Evolutionary conservation across 2,113 vertebrate species (phyloP).

Genomic region (Spermophilus dauricus): DNA sequence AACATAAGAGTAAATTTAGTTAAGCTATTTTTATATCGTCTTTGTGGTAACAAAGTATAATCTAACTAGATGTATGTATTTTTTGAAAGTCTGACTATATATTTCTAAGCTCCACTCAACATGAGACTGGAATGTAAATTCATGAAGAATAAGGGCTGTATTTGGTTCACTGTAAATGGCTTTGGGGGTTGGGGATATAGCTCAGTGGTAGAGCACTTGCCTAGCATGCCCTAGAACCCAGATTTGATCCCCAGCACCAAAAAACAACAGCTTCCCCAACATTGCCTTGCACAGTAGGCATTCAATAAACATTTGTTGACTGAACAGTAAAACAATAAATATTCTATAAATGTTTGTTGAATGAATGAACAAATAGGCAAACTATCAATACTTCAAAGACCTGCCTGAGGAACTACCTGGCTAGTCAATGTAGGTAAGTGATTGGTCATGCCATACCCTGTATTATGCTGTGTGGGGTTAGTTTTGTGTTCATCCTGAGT

Average conservation of each 20-base stretch:
- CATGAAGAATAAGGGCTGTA: not conserved
- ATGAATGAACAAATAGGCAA: conserved; percentile 46
- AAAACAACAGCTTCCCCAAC: not conserved
- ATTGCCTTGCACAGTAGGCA: not conserved
- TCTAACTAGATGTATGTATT: not conserved
- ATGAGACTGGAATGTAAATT: not conserved
- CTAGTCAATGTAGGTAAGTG: not conserved
- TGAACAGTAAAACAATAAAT: not conserved
- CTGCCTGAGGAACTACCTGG: not conserved
- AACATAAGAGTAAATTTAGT: not conserved
- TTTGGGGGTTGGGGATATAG: not conserved
- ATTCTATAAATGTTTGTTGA: conserved; percentile 1
- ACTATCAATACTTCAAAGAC: not conserved
- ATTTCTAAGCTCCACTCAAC: not conserved
- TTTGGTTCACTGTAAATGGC: conserved; percentile 9
- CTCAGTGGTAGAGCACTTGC: not conserved
- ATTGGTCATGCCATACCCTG: not conserved
- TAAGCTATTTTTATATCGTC: conserved; percentile 19
- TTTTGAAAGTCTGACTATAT: conserved; percentile 30
- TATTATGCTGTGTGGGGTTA: not conserved
- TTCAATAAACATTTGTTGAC: not conserved
- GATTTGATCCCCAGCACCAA: not conserved
- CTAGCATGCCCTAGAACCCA: not conserved
- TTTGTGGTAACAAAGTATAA: not conserved
- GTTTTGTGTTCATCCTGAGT: conserved; percentile 52